A percentile compares a stretch with the other conserved stretches of the same genome.
phyloP scores from a whole-genome alignment of 2,113 vertebrate genomes.

The Mustela lutreola region DNA sequence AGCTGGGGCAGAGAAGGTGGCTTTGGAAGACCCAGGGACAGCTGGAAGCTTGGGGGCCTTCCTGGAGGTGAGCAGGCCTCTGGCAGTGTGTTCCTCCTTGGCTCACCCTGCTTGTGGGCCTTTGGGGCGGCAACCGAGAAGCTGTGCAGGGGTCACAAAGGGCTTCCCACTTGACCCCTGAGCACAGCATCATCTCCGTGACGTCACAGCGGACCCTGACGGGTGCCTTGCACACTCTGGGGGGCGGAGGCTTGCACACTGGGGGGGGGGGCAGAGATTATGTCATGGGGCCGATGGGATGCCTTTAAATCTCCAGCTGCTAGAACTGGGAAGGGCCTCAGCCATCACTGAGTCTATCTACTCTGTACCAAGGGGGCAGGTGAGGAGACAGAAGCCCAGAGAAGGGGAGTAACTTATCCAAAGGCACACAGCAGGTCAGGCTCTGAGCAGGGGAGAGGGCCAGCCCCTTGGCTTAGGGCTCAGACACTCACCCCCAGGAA shows the following conservation, averaged over 20 bases:
- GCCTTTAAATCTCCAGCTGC: too few species aligned
- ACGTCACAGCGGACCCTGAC: fast-evolving
- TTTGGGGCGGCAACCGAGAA: not conserved
- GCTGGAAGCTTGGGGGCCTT: not conserved
- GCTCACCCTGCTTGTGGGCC: fast-evolving
- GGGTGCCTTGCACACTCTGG: fast-evolving
- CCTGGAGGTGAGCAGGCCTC: not conserved
- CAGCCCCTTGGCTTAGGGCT: not conserved
- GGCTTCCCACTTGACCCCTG: fast-evolving
- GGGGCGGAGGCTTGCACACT: too few species aligned
- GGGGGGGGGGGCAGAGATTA: not conserved
- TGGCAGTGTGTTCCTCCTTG: fast-evolving
- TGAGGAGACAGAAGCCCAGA: not conserved
- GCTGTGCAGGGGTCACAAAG: fast-evolving
- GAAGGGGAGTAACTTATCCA: not conserved
- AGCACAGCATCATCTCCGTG: not conserved
- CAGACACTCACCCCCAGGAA: not conserved
- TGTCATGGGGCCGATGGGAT: not conserved
- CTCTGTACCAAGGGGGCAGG: too few species aligned
- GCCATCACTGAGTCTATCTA: not conserved
- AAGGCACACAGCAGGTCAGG: not conserved
- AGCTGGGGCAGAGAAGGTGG: too few species aligned
- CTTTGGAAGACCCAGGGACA: not conserved
- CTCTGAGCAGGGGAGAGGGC: not conserved
- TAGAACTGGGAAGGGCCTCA: not conserved